Percentiles rank a stretch among this genome's conserved stretches.
Evolutionary conservation across 2,113 vertebrate species (phyloP).

Genomic region (Prolemur simus): DNA sequence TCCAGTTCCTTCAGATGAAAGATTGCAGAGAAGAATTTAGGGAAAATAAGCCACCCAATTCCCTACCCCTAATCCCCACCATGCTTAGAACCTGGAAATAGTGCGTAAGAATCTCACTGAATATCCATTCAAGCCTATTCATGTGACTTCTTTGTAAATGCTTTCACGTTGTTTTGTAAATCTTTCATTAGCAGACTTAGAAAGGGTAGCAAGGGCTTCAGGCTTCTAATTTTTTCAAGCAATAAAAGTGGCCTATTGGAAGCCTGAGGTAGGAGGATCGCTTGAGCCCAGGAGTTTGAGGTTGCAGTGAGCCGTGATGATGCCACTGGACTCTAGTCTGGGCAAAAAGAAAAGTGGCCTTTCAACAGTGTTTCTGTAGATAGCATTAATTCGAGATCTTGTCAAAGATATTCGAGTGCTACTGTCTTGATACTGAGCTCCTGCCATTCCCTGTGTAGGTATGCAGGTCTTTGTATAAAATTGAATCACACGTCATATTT

Average conservation of each 20-base stretch:
- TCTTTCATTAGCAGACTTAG: background rate
- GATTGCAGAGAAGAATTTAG: background rate
- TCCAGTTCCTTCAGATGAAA: conserved; percentile 36
- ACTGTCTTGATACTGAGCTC: background rate
- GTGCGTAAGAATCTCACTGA: background rate
- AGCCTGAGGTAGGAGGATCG: too few species aligned
- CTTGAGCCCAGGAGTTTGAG: too few species aligned
- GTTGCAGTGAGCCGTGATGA: too few species aligned
- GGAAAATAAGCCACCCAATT: conserved; percentile 33
- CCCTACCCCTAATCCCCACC: background rate
- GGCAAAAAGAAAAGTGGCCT: background rate
- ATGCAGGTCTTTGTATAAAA: background rate
- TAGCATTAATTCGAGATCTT: background rate
- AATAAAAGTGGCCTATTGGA: background rate
- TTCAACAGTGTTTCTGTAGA: background rate
- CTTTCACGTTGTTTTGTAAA: background rate
- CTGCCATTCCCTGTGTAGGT: background rate
- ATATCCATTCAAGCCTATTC: background rate
- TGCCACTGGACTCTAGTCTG: too few species aligned
- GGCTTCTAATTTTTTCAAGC: conserved; percentile 26
- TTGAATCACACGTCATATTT: background rate
- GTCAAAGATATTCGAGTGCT: background rate
- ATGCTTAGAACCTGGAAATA: conserved; percentile 48
- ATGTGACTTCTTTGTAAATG: conserved; percentile 27
- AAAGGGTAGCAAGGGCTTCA: background rate